Evolutionary conservation across 2,113 vertebrate species (phyloP), one percentile per base, ranked within the genome.

Genomic region (Salvelinus sp.): DNA sequence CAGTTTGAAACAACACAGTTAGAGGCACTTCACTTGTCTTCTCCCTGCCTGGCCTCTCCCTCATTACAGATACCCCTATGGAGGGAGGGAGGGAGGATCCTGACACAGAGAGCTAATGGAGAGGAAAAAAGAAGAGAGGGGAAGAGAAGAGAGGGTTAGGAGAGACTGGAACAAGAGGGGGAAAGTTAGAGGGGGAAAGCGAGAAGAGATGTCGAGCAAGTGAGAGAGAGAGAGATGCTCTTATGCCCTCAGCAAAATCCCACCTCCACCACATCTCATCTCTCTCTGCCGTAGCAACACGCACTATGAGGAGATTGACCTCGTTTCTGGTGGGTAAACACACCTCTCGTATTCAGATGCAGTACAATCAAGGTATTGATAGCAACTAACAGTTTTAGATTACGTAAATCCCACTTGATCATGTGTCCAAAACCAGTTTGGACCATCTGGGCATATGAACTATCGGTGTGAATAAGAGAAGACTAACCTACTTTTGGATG

Each of bases 191-290:
- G 68, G 33, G 33, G 67, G 14, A 1, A 9, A 54, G 50, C 70
- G 38, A 68, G 77, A 20, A 3, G 2, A 68, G 13, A 20, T 12
- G 28, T 18, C 60, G 64, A 69, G 67, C 47, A 12, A 27, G 23
- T 0, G 50, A 9, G 48, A n/a, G 23, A 33, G 57, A 28, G 70
- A 72, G 69, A 25, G 69, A 44, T 10, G 38, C 38, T 44, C 38
- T 44, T 44, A 28, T 7, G 5, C n/a, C 14, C 13, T 89, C 90
- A 87, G 86, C 88, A 1, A 86, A 86, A 90, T 79, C 78, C 80
- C 83, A 68, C 30, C 66, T 14, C 66, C 30, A n/a, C 27, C 2
- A 44, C 27, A 14, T 38, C 20, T 44, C 18, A 38, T 18, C 20
- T 20, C 66, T 68, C 66, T 18, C 30, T 68, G 13, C 12, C 30